Evolutionary conservation across 2,113 vertebrate species (phyloP).

Genomic region (Boleophthalmus pectinirostris): DNA sequence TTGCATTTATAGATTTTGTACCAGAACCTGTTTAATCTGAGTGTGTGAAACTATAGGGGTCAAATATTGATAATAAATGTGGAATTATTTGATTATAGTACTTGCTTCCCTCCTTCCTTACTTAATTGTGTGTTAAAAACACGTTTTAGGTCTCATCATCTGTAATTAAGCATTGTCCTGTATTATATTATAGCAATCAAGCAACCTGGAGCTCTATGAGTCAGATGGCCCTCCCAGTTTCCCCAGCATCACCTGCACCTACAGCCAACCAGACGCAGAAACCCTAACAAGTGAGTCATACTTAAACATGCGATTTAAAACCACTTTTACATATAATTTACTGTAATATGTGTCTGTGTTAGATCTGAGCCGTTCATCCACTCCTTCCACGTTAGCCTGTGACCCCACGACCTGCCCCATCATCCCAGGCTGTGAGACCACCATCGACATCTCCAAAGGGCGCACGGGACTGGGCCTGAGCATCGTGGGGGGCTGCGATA

Average conservation of each 20-base stretch:
- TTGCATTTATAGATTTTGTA: background rate
- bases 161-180: constrained; percentile 70
- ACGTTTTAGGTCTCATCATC: background rate
- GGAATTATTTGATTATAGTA: background rate
- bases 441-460: constrained; percentile 96
- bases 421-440: constrained; percentile 97
- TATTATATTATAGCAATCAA: constrained; percentile 22
- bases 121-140: no score
- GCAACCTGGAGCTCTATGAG: constrained; percentile 26
- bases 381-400: constrained; percentile 83
- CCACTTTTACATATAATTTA: background rate
- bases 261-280: constrained; percentile 10
- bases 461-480: constrained; percentile 93
- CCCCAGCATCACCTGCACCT: background rate
- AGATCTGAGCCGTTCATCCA: constrained; percentile 90
- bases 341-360: background rate
- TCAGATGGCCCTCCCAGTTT: constrained; percentile 54
- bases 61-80: no score
- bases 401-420: constrained; percentile 94
- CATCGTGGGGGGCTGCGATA: constrained; percentile 96
- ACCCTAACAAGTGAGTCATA: background rate
- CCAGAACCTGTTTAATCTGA: background rate
- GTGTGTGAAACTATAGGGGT: background rate
- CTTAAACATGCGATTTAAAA: background rate
- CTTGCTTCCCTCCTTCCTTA: no score